Evolutionary conservation across 2,113 vertebrate species (phyloP), one percentile per base, ranked within the genome.

Genomic region (Lampris megalopsis): DNA sequence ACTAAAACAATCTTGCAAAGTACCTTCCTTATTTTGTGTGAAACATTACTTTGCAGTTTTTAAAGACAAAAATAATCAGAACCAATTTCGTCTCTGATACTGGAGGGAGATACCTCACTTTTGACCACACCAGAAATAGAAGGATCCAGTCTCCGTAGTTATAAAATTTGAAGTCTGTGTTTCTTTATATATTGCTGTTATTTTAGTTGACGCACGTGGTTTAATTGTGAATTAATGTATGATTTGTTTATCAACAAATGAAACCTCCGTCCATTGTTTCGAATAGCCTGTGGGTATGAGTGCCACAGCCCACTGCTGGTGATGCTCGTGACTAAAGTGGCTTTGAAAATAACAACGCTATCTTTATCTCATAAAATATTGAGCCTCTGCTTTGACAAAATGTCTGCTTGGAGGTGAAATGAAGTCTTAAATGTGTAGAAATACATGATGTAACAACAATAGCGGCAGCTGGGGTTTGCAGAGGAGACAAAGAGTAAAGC

Each of bases 401-500:
- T 87, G 71, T 63, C 75, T 80, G 71, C 71, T 74, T 71, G n/a
- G 38, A 53, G 58, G 11, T 58, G 68, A 86, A 77, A 75, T 74
- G 10, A 75, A 86, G 70, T 82, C 71, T 53, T 24, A 67, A 85
- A 78, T 49, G 56, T 64, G 83, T 52, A 82, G 37, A 85, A 78
- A 84, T 65, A 80, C 76, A 84, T 71, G 78, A 84, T 88, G 88
- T 85, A 86, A 81, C 75, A 81, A 79, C 87, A 89, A 43, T 66
- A 79, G 73, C 62, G 83, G 86, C 91, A 91, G 88, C 90, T 92
- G 90, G 88, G 47, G 82, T 87, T 88, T 87, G 79, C 83, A 88
- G 86, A 88, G 75, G 79, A 92, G 86, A 87, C 86, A 88, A 83
- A 86, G 85, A 89, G 88, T 93, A 88, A 90, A 83, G 80, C 84